These are phyloP conservation scores for Campoplex nolae DNA, from an alignment of 2,888 invertebrate species.

Conservation along the genomic window DNA sequence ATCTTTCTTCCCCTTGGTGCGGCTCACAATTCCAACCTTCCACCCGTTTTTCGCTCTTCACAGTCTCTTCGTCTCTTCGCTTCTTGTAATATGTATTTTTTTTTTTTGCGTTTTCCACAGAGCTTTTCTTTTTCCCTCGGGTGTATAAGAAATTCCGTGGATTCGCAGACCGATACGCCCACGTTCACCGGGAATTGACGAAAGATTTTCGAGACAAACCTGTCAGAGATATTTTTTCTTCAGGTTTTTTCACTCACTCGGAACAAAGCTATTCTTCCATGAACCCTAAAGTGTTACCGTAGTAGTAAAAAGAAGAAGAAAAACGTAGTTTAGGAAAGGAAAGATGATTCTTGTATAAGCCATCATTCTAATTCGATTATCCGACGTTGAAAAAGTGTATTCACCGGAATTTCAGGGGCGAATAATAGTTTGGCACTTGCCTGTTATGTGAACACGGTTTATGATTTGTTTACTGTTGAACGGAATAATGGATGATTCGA, in stretches of 20 bases:
- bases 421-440: constrained; percentile 15
- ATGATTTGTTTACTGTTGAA: constrained; percentile 19
- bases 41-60: constrained; percentile 25
- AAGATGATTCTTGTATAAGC: constrained; percentile 17
- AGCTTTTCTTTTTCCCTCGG: constrained; percentile 38
- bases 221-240: constrained; percentile 53
- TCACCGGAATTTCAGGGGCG: background rate
- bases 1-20: constrained; percentile 18
- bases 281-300: constrained; percentile 10
- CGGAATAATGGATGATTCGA: constrained; percentile 34
- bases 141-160: constrained; percentile 61
- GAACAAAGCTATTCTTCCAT: constrained; percentile 39
- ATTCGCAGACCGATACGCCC: constrained; percentile 60
- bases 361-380: constrained; percentile 28
- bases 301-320: constrained; percentile 34
- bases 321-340: background rate
- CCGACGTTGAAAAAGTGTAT: background rate
- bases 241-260: constrained; percentile 49
- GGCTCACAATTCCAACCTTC: constrained; percentile 36
- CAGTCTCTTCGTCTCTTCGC: constrained; percentile 16
- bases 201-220: constrained; percentile 10
- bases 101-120: constrained; percentile 30
- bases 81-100: constrained; percentile 21
- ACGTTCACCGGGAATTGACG: constrained; percentile 41
- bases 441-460: constrained; percentile 26